phyloP scores from a whole-genome alignment of 2,797 vertebrate species.

The Meda fulgida region DNA sequence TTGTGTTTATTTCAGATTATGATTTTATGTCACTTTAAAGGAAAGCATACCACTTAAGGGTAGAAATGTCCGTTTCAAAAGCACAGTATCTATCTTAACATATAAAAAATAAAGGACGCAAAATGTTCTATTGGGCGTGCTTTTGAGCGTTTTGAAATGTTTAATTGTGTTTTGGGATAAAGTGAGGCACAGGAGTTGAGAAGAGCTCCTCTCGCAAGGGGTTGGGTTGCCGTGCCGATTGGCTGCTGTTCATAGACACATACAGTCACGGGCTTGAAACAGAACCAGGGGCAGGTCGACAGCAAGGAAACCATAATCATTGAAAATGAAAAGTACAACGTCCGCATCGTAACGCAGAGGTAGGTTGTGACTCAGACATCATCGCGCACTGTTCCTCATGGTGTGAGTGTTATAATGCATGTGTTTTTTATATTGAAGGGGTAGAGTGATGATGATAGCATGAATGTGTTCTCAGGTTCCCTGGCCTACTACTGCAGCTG shows the following conservation, averaged over 20 bases:
- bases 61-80: background rate
- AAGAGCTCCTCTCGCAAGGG: constrained; percentile 57
- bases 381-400: constrained; percentile 50
- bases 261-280: constrained; percentile 70
- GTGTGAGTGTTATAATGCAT: constrained; percentile 63
- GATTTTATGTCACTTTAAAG: background rate
- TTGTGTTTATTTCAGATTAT: background rate
- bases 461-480: constrained; percentile 77
- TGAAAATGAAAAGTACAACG: constrained; percentile 63
- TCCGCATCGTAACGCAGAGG: constrained; percentile 52
- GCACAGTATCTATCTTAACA: background rate
- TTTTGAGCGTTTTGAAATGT: constrained; percentile 30
- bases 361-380: constrained; percentile 45
- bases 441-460: constrained; percentile 68
- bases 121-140: background rate
- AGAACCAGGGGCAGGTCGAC: constrained; percentile 72
- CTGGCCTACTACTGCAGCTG: constrained; percentile 81
- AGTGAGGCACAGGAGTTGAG: constrained; percentile 37
- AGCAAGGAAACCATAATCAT: constrained; percentile 69
- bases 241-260: constrained; percentile 71
- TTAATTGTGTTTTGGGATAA: constrained; percentile 22
- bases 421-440: constrained; percentile 62
- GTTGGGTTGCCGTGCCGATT: constrained; percentile 67
- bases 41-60: background rate
- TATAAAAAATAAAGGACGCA: background rate